Evolutionary conservation across 2,888 invertebrate genomes (phyloP), one percentile per base, ranked within the genome.

Genomic region (Platycheirus albimanus): DNA sequence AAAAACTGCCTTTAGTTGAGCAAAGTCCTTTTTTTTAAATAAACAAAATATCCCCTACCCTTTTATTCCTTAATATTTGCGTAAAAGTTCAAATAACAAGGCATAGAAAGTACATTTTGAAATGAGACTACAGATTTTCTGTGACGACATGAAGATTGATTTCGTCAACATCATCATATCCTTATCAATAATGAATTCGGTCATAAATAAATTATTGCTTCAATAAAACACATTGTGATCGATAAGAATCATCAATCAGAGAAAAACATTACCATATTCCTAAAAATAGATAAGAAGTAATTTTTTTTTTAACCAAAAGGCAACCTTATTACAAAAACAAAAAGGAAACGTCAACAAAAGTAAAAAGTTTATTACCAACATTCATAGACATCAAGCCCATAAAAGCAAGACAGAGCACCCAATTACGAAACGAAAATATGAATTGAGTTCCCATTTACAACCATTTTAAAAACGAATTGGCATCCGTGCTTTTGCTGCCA

Each of bases 401-500:
- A 61, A 41, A 52, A 24, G 58, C 56, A 56, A 51, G 56, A 70
- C 69, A 70, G 28, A 61, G 33, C 54, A 72, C 43, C 69, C 78
- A 78, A 83, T 83, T 63, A 72, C 61, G 66, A 43, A 77, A 47
- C 61, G 30, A 64, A 77, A 70, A 71, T 64, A 78, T 72, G 67
- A 69, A 83, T 69, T 69, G 77, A 74, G 72, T 78, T 70, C 63
- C 63, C 51, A 54, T 69, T 78, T 72, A 69, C 78, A 69, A 28
- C 49, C 49, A 66, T 67, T 72, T 83, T 52, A 61, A 78, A 69
- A 72, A 43, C 41, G 71, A 83, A 77, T 72, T 71, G 66, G 49
- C 67, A 74, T 47, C 19, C 61, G 28, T 61, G 45, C 38, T 64
- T 36, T 24, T 64, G 36, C 15, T 24, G 24, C 36, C n/a, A n/a